These are phyloP conservation scores for Aleadryas rufinucha DNA, from an alignment of 2,113 vertebrate genomes.

Conservation along the genomic window DNA sequence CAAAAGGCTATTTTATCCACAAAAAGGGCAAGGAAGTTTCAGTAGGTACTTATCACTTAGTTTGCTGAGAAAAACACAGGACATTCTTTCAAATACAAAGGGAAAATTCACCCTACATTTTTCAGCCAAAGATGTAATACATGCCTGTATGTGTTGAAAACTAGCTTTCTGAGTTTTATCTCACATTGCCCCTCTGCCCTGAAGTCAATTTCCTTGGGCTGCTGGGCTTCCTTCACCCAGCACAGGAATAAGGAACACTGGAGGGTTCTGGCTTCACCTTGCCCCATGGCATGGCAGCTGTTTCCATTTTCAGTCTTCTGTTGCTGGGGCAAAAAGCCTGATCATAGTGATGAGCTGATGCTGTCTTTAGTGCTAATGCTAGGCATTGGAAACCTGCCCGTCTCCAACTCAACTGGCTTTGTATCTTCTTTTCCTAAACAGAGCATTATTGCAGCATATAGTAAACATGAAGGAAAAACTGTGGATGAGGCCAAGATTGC, in stretches of 20 bases:
- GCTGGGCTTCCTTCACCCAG: not conserved
- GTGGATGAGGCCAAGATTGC: conserved; percentile 84
- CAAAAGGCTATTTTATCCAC: not conserved
- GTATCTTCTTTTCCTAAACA: not conserved
- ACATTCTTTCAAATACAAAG: not conserved
- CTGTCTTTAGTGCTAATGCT: not conserved
- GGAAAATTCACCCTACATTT: not conserved
- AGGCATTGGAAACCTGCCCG: not conserved
- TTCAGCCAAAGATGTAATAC: not conserved
- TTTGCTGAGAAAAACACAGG: not conserved
- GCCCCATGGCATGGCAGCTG: not conserved
- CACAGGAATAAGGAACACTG: not conserved
- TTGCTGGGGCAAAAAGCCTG: not conserved
- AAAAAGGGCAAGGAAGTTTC: not conserved
- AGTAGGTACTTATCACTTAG: not conserved
- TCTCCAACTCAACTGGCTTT: not conserved
- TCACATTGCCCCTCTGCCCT: not conserved
- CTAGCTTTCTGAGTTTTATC: not conserved
- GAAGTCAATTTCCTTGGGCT: not conserved
- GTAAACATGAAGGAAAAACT: conserved; percentile 79
- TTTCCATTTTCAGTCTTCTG: not conserved
- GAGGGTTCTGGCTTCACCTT: not conserved
- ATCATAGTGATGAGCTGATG: not conserved
- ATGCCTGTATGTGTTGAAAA: not conserved
- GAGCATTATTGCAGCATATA: conserved; percentile 75